These are phyloP conservation scores for Drosophila kohkoa DNA, from an alignment of 1,140 invertebrate genomes.

Conservation along the genomic window DNA sequence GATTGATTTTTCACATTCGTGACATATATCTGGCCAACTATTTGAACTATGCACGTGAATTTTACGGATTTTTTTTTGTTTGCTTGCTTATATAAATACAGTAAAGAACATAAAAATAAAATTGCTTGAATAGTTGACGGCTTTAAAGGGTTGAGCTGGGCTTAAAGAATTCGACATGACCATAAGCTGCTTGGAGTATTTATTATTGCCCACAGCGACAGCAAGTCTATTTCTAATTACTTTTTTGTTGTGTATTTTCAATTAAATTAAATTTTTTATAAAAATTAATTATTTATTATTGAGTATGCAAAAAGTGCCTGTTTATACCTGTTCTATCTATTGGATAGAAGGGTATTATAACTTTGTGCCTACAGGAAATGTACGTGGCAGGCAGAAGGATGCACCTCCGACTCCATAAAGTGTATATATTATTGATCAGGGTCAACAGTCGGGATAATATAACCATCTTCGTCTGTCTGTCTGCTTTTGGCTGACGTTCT, in stretches of 20 bases:
- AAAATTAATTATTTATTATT: background rate
- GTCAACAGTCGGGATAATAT: too few relatives aligned
- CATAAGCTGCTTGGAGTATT: background rate
- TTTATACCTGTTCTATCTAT: too few relatives aligned
- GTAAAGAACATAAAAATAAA: background rate
- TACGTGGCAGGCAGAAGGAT: too few relatives aligned
- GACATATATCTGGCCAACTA: conserved; percentile 8
- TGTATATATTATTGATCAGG: too few relatives aligned
- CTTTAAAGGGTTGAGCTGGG: background rate
- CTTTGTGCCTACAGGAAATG: too few relatives aligned
- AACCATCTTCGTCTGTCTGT: too few relatives aligned
- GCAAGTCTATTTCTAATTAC: too few relatives aligned
- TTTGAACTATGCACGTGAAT: background rate
- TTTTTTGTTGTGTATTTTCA: too few relatives aligned
- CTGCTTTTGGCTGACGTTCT: too few relatives aligned
- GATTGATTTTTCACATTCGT: conserved; percentile 40
- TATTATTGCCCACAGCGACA: too few relatives aligned
- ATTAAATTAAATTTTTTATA: background rate
- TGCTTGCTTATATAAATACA: background rate
- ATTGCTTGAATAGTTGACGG: background rate
- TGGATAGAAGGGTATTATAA: too few relatives aligned
- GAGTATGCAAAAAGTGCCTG: background rate
- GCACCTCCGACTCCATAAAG: too few relatives aligned
- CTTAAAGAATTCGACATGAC: background rate
- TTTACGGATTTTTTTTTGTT: background rate